Base-by-base conservation (phyloP, 1,140 invertebrate genomes). In the Latrodectus geometricus region DNA sequence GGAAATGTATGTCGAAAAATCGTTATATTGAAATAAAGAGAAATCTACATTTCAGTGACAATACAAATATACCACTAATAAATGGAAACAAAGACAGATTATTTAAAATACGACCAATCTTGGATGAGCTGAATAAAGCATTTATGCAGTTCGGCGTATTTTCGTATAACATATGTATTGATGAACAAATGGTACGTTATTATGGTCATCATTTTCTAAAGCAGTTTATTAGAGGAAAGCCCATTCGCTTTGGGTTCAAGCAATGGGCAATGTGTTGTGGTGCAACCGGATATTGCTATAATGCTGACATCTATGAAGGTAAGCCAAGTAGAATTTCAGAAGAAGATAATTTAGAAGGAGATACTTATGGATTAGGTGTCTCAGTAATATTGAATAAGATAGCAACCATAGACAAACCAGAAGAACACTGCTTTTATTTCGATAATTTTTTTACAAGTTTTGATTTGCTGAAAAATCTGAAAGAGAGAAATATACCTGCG, bases 351-450 rank as follows among this genome's bases (percentile, higher is more conserved):
- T 73, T 73, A 73, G 70, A 73, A 73, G 23, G 70, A 73, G 70
- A 73, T 73, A 73, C 70, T 73, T 73, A 73, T 61, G 56, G 56
- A 61, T 61, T 61, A 61, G 56, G n/a, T n/a, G n/a, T n/a, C n/a
- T n/a, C n/a, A n/a, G n/a, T n/a, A n/a, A n/a, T n/a, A 75, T 75
- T 75, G 74, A 75, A 75, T 75, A 75, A 75, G 74, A 75, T 75
- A 75, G 74, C 52, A 75, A 75, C 74, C 74, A 75, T 75, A 75
- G 74, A 75, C 74, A 75, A 75, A 54, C 74, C 74, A 75, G 74
- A 75, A n/a, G 74, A 75, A 75, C 74, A 75, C 74, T 75, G 74
- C 52, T 75, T 75, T 56, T 75, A 56, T 75, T 75, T 75, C 74
- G 50, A 75, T 75, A 75, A 75, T 75, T 75, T 75, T 75, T 76